Evolutionary conservation across 2,888 invertebrate species (phyloP), one percentile per base, ranked within the genome.

Genomic region (Xylocampa areola): DNA sequence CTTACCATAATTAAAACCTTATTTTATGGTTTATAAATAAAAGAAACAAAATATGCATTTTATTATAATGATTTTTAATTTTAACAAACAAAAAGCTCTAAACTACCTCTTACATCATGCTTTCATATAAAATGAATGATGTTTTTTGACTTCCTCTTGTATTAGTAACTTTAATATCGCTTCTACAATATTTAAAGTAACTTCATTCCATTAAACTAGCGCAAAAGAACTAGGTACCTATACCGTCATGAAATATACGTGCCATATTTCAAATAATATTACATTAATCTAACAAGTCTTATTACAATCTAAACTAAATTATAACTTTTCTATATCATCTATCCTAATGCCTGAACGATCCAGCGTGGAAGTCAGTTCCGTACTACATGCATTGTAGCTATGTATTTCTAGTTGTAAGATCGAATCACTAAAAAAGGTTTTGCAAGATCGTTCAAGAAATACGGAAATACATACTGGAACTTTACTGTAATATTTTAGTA

Each of bases 61-160:
- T 44, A 52, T 64, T 53, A 62, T 68, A 60, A 66, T 73, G 68
- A 73, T 73, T 76, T n/a, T 75, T 76, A 73, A 66, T 76, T 71
- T 54, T 68, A 76, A 76, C 73, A 76, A 76, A 76, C 73, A 37
- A 76, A 76, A 75, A 71, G 66, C 75, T 65, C 57, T 60, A 54
- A 58, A 64, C 66, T 67, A 67, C 53, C 58, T 44, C 53, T 57
- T 67, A 67, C 62, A 67, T 54, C 54, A 58, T 60, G 54, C 57
- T 45, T 49, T 62, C 39, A 41, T 51, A 54, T 48, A 48, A 55
- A 63, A 59, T 23, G 13, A 32, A 36, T 61, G 54, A 40, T 50
- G 16, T 16, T 44, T 37, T 53, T 53, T 53, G 36, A 70, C 54
- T 50, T 47, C 25, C 50, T 52, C 13, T 23, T 49, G 53, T 53